phyloP scores from a whole-genome alignment of 2,888 invertebrate species.

The Dryobotodes eremita region DNA sequence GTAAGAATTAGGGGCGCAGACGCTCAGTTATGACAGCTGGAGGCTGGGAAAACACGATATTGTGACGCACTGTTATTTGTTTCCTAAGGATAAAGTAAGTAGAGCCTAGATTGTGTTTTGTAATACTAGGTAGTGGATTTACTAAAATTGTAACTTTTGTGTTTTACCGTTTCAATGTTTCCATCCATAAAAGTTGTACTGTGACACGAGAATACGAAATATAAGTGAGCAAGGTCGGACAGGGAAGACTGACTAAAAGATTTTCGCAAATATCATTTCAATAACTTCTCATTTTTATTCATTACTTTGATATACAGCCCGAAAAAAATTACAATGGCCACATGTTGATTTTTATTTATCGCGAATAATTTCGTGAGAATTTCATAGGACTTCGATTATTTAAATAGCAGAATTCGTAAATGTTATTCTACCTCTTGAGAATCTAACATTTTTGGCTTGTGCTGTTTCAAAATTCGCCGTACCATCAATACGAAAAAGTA shows the following conservation, averaged over 20 bases:
- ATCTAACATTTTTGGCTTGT: not conserved
- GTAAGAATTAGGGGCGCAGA: constrained; percentile 35
- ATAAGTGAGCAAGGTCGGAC: not conserved
- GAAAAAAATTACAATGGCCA: constrained; percentile 11
- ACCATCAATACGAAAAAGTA: not conserved
- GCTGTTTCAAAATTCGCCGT: not conserved
- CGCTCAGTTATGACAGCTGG: constrained; percentile 11
- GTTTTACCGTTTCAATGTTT: not conserved
- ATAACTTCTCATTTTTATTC: constrained; percentile 5
- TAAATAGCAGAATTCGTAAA: constrained; percentile 5
- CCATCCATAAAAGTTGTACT: not conserved
- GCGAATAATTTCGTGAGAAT: constrained; percentile 10
- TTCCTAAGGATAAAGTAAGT: not conserved
- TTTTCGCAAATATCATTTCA: not conserved
- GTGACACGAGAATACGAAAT: not conserved
- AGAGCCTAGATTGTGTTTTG: not conserved
- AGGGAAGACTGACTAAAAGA: not conserved
- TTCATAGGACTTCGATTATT: constrained; percentile 27
- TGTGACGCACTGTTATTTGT: not conserved
- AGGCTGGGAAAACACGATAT: constrained; percentile 5
- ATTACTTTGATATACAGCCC: constrained; percentile 30
- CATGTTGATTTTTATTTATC: constrained; percentile 13
- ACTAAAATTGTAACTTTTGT: too few species aligned
- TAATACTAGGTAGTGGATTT: not conserved
- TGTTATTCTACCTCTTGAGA: not conserved